phyloP scores from a whole-genome alignment of 30 jellyfish, hydroid and myxozoan species.

The Catostylus mosaicus region DNA sequence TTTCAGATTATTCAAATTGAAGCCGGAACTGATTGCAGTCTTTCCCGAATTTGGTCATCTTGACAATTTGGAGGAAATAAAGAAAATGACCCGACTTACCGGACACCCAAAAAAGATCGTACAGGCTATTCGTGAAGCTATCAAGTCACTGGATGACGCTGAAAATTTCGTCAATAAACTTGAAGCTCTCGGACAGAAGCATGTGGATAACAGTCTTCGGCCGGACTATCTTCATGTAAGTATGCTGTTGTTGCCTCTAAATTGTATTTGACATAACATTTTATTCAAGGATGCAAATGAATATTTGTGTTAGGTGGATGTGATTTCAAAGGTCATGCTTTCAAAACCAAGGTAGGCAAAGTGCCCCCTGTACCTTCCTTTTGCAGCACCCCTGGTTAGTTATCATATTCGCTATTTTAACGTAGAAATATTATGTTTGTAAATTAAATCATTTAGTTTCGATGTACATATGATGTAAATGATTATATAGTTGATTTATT shows the following conservation, averaged over 20 bases:
- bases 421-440: too few relatives aligned
- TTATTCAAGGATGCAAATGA: too few relatives aligned
- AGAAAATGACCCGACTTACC: conserved; percentile 16
- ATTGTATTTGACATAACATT: background rate
- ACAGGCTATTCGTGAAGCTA: conserved; percentile 54
- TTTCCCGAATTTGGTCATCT: conserved; percentile 73
- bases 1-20: conserved; percentile 44
- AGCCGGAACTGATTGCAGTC: conserved; percentile 58
- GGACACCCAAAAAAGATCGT: conserved; percentile 80
- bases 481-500: too few relatives aligned
- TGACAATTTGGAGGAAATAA: conserved; percentile 40
- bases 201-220: conserved; percentile 59
- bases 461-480: too few relatives aligned
- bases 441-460: too few relatives aligned
- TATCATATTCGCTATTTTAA: too few relatives aligned
- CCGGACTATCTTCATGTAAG: conserved; percentile 78
- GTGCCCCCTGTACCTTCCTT: too few relatives aligned
- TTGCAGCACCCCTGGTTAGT: too few relatives aligned
- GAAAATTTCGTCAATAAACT: conserved; percentile 49
- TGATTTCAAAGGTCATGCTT: too few relatives aligned
- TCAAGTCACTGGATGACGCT: conserved; percentile 67
- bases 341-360: too few relatives aligned
- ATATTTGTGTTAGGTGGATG: too few relatives aligned
- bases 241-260: background rate
- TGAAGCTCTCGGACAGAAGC: conserved; percentile 71